These are phyloP conservation scores for Crotalus horridus DNA, from an alignment of 2,113 vertebrate genomes.

Conservation along the genomic window DNA sequence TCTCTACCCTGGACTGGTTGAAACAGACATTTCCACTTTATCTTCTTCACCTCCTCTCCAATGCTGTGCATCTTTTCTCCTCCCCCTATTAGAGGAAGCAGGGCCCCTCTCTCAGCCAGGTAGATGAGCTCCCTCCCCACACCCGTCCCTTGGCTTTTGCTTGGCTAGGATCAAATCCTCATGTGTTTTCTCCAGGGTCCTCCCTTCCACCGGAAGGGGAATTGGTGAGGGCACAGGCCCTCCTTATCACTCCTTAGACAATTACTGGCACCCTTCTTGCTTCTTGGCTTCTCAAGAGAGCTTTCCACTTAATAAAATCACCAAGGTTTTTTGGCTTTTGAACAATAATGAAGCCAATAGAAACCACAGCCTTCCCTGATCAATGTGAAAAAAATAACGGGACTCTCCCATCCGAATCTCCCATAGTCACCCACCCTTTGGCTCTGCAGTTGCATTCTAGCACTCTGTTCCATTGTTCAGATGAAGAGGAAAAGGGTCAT, in stretches of 20 bases:
- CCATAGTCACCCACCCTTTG: background rate
- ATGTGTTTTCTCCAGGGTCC: no score
- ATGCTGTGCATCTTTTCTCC: no score
- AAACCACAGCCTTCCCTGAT: background rate
- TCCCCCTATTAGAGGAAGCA: no score
- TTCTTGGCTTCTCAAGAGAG: background rate
- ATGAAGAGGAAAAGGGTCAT: slow-evolving; percentile 68
- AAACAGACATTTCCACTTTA: no score
- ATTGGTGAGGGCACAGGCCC: background rate
- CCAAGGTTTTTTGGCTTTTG: background rate
- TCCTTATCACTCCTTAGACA: background rate
- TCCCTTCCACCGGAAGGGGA: no score
- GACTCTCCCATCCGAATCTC: no score
- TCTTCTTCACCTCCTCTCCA: no score
- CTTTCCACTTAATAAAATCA: background rate
- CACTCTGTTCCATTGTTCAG: slow-evolving; percentile 75
- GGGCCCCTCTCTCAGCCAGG: no score
- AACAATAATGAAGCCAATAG: background rate
- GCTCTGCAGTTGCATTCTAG: slow-evolving; percentile 76
- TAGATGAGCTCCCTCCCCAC: no score
- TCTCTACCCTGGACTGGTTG: no score
- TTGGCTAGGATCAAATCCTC: no score
- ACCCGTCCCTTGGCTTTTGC: no score
- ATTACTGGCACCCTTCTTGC: background rate
- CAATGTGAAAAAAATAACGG: background rate